phyloP scores from a whole-genome alignment of 2,113 vertebrate genomes.

The Bos indicus region DNA sequence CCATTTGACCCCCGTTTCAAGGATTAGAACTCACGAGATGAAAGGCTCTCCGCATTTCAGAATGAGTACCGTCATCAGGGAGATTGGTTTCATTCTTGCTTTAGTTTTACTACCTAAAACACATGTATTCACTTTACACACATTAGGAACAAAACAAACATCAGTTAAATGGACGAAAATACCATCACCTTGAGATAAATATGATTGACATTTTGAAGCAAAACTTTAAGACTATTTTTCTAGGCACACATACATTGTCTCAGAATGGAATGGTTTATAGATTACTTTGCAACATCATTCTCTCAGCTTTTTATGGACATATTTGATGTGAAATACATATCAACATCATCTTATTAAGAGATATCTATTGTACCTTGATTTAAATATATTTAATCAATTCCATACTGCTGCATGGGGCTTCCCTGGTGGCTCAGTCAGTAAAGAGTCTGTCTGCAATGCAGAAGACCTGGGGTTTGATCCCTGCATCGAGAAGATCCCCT shows the following conservation, averaged over 20 bases:
- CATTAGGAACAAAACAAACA: not conserved
- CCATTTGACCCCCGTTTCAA: not conserved
- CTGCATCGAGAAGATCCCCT: fast-evolving
- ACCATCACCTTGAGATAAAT: not conserved
- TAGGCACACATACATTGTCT: not conserved
- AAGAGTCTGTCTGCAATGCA: not conserved
- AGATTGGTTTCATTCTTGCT: not conserved
- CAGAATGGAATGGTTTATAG: not conserved
- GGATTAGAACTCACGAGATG: not conserved
- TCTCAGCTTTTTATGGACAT: not conserved
- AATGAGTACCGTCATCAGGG: not conserved
- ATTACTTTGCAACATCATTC: not conserved
- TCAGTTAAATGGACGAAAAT: not conserved
- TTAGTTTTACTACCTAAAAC: not conserved
- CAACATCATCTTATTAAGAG: not conserved
- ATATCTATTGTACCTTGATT: not conserved
- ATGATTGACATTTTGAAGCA: not conserved
- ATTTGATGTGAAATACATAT: not conserved
- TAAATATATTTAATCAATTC: not conserved
- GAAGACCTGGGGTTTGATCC: not conserved
- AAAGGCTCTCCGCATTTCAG: not conserved
- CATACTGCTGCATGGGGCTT: not conserved
- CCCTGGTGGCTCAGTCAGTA: not conserved
- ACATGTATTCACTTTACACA: not conserved
- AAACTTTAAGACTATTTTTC: not conserved